These are phyloP conservation scores for Cyrtorhinus lividipennis DNA, from an alignment of 1,140 invertebrate genomes.

Conservation along the genomic window DNA sequence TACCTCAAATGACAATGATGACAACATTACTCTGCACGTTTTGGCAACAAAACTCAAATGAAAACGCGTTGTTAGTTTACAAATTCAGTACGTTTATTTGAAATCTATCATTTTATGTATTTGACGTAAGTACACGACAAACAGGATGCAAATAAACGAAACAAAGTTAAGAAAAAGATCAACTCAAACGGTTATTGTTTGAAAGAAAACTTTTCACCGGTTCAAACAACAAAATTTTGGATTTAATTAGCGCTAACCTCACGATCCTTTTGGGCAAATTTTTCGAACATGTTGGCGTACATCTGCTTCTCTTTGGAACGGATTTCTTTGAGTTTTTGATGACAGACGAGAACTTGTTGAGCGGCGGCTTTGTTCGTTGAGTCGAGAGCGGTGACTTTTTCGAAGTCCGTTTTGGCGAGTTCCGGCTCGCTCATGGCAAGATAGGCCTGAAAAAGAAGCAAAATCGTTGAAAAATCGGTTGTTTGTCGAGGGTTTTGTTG, in stretches of 20 bases:
- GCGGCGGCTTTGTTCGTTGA: slow-evolving; percentile 69
- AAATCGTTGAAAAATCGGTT: neutral
- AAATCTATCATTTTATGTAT: no score
- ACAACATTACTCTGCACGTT: no score
- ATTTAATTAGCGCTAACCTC: slow-evolving; percentile 48
- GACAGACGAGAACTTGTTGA: slow-evolving; percentile 58
- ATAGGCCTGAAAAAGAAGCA: slow-evolving; percentile 40
- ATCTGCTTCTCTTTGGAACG: slow-evolving; percentile 71
- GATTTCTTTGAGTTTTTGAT: slow-evolving; percentile 57
- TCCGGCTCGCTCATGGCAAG: slow-evolving; percentile 62
- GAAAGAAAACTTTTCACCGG: no score
- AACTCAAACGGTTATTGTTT: no score
- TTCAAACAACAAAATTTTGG: no score
- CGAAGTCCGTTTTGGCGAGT: slow-evolving; percentile 63
- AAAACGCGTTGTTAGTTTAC: no score
- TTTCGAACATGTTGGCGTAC: slow-evolving; percentile 91
- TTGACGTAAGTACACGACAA: no score
- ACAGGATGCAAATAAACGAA: neutral
- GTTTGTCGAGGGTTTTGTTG: neutral
- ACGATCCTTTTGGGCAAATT: slow-evolving; percentile 64
- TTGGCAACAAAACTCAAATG: no score
- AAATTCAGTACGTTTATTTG: no score
- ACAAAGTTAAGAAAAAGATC: neutral
- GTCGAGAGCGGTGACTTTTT: slow-evolving; percentile 53
- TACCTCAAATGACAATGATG: no score